Base-by-base conservation (phyloP, 1,140 invertebrate species). In the Ectropis grisescens region DNA sequence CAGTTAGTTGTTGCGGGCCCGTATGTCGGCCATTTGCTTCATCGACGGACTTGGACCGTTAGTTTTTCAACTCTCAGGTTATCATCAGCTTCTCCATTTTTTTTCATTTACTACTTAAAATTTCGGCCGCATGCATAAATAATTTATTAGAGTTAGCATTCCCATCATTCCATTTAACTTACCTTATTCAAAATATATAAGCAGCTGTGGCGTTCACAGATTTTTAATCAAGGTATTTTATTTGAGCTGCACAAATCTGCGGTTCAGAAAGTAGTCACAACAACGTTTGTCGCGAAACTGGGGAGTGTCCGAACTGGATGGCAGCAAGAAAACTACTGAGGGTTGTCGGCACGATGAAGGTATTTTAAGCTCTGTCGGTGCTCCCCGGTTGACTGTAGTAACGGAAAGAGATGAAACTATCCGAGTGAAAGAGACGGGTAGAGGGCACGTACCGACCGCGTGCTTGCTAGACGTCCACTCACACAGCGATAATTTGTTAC, bases 281-380 rank as follows among this genome's bases (percentile, higher is more conserved):
- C 38, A 57, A 61, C 58, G 56, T 58, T 41, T 51, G 47, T 45
- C 37, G 57, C 49, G 53, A 40, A 33, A 47, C 41, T 47, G 27
- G 35, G 41, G 43, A 39, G 16, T n/a, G 16, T 66, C 45, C 55
- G 59, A 52, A 47, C 48, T 36, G 58, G 25, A 59, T 48, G 52
- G 51, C 57, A 62, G 49, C 58, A 68, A 44, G 56, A 65, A 59
- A 58, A 62, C 53, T 47, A 80, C 75, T 80, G 70, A 71, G 66
- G 59, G 66, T 57, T 59, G 58, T 49, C 45, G 47, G 54, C 47
- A 34, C 47, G 35, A 41, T 41, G 43, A 44, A 56, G 62, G 59
- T 80, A 80, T 80, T 80, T 76, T 71, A 76, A 76, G 71, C 74
- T 69, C 71, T 42, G 59, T 59, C 57, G 53, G 68, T 58, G 57